Percentiles rank a stretch among this genome's conserved stretches.
phyloP scores from a whole-genome alignment of 2,888 invertebrate species.

The Eupithecia pulchellata region DNA sequence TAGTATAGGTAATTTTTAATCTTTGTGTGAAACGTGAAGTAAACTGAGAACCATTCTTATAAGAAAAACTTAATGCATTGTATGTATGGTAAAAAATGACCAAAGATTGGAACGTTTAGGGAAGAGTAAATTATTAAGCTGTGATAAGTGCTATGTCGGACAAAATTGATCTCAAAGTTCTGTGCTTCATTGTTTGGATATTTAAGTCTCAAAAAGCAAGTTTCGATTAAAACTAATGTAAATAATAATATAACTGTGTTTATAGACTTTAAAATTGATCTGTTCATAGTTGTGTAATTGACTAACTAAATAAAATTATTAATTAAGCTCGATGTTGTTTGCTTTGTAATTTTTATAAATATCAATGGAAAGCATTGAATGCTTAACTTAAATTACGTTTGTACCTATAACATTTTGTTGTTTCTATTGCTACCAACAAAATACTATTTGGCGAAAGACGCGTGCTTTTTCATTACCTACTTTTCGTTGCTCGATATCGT shows the following conservation, averaged over 20 bases:
- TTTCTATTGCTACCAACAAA: too few relatives aligned
- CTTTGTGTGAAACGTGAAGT: constrained; percentile 12
- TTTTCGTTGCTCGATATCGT: too few relatives aligned
- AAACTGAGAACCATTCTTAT: constrained; percentile 18
- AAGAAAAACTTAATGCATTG: constrained; percentile 14
- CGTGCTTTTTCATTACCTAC: too few relatives aligned
- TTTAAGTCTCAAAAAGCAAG: constrained; percentile 38
- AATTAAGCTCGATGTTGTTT: constrained; percentile 34
- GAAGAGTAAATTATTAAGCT: constrained; percentile 77
- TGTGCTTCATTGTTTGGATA: constrained; percentile 40
- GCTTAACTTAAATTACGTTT: too few relatives aligned
- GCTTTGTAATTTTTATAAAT: neutral
- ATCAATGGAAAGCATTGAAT: too few relatives aligned
- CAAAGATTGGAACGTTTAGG: constrained; percentile 67
- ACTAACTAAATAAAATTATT: constrained; percentile 54
- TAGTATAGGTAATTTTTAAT: neutral
- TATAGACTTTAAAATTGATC: constrained; percentile 48
- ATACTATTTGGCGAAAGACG: too few relatives aligned
- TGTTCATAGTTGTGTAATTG: constrained; percentile 5
- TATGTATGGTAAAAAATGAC: constrained; percentile 57
- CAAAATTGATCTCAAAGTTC: constrained; percentile 48
- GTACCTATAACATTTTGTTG: too few relatives aligned
- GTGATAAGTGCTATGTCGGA: constrained; percentile 72
- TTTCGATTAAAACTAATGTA: constrained; percentile 53
- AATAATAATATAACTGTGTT: constrained; percentile 53